Percentiles rank a stretch among this genome's conserved stretches.
Evolutionary conservation across 2,888 invertebrate species (phyloP).

Genomic region (Keiferia lycopersicella): DNA sequence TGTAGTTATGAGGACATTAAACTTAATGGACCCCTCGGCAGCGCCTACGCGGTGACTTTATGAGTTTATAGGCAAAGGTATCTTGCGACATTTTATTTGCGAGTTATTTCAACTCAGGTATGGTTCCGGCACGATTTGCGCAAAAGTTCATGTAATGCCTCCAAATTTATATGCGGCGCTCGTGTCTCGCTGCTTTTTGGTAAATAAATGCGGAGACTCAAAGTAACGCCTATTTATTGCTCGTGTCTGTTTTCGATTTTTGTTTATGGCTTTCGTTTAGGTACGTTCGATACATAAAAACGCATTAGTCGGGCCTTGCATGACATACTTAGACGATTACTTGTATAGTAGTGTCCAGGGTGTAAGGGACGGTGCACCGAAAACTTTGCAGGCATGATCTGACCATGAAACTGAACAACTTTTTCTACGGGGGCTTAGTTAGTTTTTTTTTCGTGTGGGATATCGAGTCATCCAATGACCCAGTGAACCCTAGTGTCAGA

Average conservation of each 20-base stretch:
- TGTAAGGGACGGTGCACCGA: too few relatives aligned
- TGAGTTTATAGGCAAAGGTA: constrained; percentile 59
- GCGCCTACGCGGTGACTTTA: constrained; percentile 61
- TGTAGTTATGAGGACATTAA: constrained; percentile 71
- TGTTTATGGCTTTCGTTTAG: constrained; percentile 9
- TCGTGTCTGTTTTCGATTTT: constrained; percentile 8
- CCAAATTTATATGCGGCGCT: constrained; percentile 23
- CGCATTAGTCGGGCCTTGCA: too few relatives aligned
- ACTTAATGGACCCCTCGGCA: constrained; percentile 67
- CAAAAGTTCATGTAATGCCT: constrained; percentile 26
- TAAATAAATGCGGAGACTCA: constrained; percentile 9
- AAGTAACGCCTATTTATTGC: constrained; percentile 24
- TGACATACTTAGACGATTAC: too few relatives aligned
- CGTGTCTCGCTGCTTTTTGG: constrained; percentile 24
- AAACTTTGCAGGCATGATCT: too few relatives aligned
- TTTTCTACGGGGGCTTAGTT: too few relatives aligned
- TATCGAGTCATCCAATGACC: too few relatives aligned
- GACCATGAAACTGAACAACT: too few relatives aligned
- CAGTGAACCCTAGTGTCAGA: too few relatives aligned
- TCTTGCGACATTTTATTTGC: constrained; percentile 57
- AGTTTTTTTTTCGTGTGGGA: too few relatives aligned
- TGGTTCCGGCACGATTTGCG: constrained; percentile 29
- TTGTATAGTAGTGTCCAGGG: too few relatives aligned
- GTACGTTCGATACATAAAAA: not conserved
- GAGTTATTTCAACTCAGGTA: constrained; percentile 50